Base-by-base conservation (phyloP, 2,888 invertebrate genomes). In the Mylabris sibirica region DNA sequence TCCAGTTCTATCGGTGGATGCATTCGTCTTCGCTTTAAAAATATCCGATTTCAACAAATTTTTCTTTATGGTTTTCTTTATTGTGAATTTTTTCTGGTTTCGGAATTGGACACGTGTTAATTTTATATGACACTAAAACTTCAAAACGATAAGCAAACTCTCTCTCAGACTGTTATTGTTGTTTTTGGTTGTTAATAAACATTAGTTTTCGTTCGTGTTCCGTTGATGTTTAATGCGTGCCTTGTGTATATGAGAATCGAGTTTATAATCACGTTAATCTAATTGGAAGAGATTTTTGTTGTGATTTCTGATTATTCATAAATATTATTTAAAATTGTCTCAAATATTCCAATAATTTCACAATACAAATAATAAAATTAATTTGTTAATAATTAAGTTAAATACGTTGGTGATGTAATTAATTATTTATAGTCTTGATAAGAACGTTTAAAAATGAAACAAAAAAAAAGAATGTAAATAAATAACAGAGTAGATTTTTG, bases 351-450 rank as follows among this genome's bases (percentile, higher is more conserved):
- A n/a, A n/a, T n/a, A n/a, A n/a, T n/a, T n/a, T n/a, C n/a, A n/a
- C n/a, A n/a, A n/a, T 20, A 49, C 8, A 17, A 57, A 57, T 24
- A 53, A 24, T 12, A 24, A 53, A 53, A 24, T 24, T 20, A 20
- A 53, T 53, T 53, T 26, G 26, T 57, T 57, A 9, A 53, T 20
- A 49, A 49, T 44, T 53, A 24, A 24, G 6, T 20, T 61, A 61
- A 61, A 61, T 34, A 38, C 12, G 22, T 3, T 9, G 41, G 41
- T 62, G 62, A 62, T 20, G 62, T 62, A 62, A 35, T 62, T 62
- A 62, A 35, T 62, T 62, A 38, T 38, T 62, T 62, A 62, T 41
- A 41, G 20, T 26, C 24, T 14, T 41, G 62, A 62, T 62, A 62
- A 62, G 22, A 35, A 26, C 22, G 5, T 12, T 26, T 24, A 57